These are phyloP conservation scores for Pampus argenteus DNA, from an alignment of 2,797 vertebrate species.

Conservation along the genomic window DNA sequence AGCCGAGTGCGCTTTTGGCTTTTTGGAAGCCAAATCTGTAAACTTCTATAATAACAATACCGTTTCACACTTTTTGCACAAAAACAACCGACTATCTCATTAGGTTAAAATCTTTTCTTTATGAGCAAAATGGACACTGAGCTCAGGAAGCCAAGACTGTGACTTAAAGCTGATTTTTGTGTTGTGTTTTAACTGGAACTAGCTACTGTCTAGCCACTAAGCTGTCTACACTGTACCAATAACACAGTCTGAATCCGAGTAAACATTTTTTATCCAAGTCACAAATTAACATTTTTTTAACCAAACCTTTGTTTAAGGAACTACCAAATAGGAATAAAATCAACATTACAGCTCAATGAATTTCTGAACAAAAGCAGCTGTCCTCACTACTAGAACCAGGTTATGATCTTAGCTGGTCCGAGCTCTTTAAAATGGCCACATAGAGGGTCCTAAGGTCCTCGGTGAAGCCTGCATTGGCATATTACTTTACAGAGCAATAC, in stretches of 20 bases:
- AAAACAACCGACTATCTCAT: conserved; percentile 16
- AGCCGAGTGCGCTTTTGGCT: background rate
- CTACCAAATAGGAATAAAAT: background rate
- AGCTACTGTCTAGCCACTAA: conserved; percentile 19
- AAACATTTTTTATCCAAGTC: conserved; percentile 34
- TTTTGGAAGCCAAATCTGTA: background rate
- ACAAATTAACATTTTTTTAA: conserved; percentile 23
- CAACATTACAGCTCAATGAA: background rate
- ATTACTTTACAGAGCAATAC: background rate
- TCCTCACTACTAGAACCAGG: background rate
- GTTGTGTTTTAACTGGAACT: conserved; percentile 21
- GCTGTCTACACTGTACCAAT: conserved; percentile 21
- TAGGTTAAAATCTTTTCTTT: background rate
- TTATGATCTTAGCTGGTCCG: background rate
- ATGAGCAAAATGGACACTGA: conserved; percentile 5
- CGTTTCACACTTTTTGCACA: background rate
- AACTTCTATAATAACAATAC: background rate
- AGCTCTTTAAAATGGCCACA: background rate
- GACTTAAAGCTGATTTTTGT: conserved; percentile 11
- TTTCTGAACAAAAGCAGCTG: conserved; percentile 17
- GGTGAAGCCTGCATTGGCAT: background rate
- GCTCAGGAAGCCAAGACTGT: conserved; percentile 24
- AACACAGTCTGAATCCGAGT: conserved; percentile 30
- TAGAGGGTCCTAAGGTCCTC: background rate
- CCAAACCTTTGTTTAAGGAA: conserved; percentile 18